Evolutionary conservation across 1,140 invertebrate species (phyloP).

Genomic region (Helicorthomorpha holstii): DNA sequence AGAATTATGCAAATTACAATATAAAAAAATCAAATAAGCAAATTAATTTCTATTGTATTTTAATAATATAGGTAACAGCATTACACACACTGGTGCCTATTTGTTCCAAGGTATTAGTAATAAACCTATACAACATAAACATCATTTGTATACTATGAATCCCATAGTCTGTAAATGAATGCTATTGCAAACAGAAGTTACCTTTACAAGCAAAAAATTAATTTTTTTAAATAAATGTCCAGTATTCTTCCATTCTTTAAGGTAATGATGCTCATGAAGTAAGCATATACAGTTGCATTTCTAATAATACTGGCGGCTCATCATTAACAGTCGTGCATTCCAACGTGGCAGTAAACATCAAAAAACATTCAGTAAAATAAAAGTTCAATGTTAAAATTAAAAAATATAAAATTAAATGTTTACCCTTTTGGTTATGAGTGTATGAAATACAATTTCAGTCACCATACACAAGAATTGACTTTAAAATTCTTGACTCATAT

Average conservation of each 20-base stretch:
- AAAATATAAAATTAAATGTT: not conserved
- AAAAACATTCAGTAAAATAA: conserved; percentile 53
- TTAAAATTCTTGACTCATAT: conserved; percentile 65
- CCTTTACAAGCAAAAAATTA: too few species aligned
- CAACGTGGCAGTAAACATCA: conserved; percentile 80
- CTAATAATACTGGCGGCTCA: conserved; percentile 45
- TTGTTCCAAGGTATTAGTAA: conserved; percentile 41
- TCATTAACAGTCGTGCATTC: conserved; percentile 59
- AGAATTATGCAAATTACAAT: conserved; percentile 52
- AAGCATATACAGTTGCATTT: conserved; percentile 24
- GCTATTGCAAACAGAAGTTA: too few species aligned
- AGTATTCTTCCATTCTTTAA: conserved; percentile 53
- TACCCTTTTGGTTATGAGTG: conserved; percentile 62
- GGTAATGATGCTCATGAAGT: conserved; percentile 30
- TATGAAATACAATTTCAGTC: conserved; percentile 91
- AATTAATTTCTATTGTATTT: not conserved
- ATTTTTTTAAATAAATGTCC: conserved; percentile 15
- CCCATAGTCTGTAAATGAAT: too few species aligned
- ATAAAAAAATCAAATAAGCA: conserved; percentile 15
- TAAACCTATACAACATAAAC: not conserved
- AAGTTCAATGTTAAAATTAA: not conserved
- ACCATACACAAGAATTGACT: conserved; percentile 74
- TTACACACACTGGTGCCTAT: conserved; percentile 38
- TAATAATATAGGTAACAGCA: not conserved
- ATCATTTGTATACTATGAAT: not conserved